These are phyloP conservation scores for Iselma pallidipennis DNA, from an alignment of 2,888 invertebrate genomes.

Conservation along the genomic window DNA sequence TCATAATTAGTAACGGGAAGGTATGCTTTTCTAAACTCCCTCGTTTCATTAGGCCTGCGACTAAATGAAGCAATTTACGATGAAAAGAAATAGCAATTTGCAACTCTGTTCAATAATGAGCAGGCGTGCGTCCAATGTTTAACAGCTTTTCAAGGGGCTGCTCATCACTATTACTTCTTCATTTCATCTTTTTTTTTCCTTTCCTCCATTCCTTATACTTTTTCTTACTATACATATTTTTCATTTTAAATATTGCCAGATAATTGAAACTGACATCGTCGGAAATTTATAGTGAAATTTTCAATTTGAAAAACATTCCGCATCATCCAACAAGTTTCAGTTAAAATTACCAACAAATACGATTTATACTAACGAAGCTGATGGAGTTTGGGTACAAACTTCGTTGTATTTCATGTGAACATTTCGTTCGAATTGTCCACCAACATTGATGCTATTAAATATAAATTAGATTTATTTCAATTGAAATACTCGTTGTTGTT, in stretches of 20 bases:
- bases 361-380: slow-evolving; percentile 8
- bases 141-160: slow-evolving; percentile 28
- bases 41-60: slow-evolving; percentile 27
- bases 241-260: background rate
- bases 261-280: background rate
- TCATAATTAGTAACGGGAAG: slow-evolving; percentile 13
- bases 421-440: background rate
- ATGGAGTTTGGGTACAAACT: slow-evolving; percentile 2
- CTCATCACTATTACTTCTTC: background rate
- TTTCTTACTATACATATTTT: background rate
- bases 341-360: slow-evolving; percentile 4
- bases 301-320: background rate
- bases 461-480: slow-evolving; percentile 33
- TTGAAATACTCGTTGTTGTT: slow-evolving; percentile 10
- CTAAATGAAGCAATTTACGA: slow-evolving; percentile 49
- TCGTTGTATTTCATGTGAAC: background rate
- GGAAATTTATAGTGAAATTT: background rate
- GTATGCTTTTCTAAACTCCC: slow-evolving; percentile 19
- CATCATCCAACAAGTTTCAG: background rate
- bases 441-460: slow-evolving; percentile 31
- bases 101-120: slow-evolving; percentile 43
- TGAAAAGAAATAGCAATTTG: slow-evolving; percentile 47
- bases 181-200: background rate
- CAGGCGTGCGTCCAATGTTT: slow-evolving; percentile 33
- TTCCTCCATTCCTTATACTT: background rate